phyloP scores from a whole-genome alignment of 1,140 invertebrate species.

The Lepidurus arcticus region DNA sequence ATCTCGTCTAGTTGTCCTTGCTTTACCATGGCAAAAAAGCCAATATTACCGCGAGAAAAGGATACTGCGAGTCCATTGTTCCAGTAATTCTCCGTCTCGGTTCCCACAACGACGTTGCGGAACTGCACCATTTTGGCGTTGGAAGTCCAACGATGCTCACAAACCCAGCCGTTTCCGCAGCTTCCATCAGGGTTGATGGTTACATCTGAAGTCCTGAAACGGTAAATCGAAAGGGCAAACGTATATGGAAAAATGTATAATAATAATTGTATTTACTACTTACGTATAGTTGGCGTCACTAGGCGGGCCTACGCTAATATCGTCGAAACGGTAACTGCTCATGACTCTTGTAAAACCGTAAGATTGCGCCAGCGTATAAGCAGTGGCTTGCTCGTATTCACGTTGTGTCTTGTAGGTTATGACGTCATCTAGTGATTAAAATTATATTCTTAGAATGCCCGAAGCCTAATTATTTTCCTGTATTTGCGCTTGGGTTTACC shows the following conservation, averaged over 20 bases:
- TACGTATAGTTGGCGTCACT: conserved; percentile 26
- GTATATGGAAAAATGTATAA: neutral
- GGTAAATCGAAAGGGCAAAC: neutral
- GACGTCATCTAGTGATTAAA: conserved; percentile 25
- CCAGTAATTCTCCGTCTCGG: conserved; percentile 40
- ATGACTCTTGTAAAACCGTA: conserved; percentile 52
- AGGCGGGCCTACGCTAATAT: conserved; percentile 37
- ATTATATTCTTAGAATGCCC: conserved; percentile 41
- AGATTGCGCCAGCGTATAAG: conserved; percentile 53
- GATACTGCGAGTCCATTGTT: conserved; percentile 41
- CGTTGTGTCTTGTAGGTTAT: conserved; percentile 41
- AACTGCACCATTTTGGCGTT: conserved; percentile 47
- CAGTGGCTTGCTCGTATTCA: conserved; percentile 49
- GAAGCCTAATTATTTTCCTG: neutral
- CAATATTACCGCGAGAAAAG: conserved; percentile 41
- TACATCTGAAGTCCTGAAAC: conserved; percentile 42
- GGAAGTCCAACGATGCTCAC: conserved; percentile 51
- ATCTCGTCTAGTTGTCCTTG: conserved; percentile 35
- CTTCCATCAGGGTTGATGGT: conserved; percentile 42
- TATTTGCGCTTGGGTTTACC: conserved; percentile 13
- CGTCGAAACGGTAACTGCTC: conserved; percentile 49
- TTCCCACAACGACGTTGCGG: conserved; percentile 38
- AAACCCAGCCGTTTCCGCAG: conserved; percentile 51
- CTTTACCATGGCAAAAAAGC: conserved; percentile 43
- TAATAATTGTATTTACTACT: too few relatives aligned